Evolutionary conservation across 2,888 invertebrate genomes (phyloP).

Genomic region (Endotricha flammealis): DNA sequence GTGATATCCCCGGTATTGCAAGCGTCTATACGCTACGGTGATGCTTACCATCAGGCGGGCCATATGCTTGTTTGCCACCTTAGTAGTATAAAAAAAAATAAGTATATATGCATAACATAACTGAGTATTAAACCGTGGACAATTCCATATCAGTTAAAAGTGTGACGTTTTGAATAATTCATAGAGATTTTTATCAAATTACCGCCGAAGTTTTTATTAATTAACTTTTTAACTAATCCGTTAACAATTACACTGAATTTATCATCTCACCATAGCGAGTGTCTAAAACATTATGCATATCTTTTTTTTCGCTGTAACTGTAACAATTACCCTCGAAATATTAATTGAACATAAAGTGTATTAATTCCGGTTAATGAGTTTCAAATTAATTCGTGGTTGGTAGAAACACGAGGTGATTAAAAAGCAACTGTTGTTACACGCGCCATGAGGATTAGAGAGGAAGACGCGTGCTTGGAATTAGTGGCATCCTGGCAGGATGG

Average conservation of each 20-base stretch:
- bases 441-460: conserved; percentile 26
- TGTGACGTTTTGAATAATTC: background rate
- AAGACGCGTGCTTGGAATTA: conserved; percentile 64
- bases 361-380: conserved; percentile 21
- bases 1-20: no score
- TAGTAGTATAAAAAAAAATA: no score
- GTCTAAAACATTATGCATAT: background rate
- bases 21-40: no score
- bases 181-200: background rate
- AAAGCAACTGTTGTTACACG: conserved; percentile 16
- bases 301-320: conserved; percentile 13
- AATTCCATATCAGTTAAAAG: background rate
- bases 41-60: no score
- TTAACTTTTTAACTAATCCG: background rate
- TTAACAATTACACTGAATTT: background rate
- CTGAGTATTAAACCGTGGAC: no score
- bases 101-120: no score
- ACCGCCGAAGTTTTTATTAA: conserved; percentile 1
- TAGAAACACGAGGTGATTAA: conserved; percentile 13
- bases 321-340: conserved; percentile 15
- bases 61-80: no score
- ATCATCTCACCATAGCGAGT: background rate
- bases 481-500: conserved; percentile 66
- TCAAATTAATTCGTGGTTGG: conserved; percentile 15
- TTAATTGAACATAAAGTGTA: conserved; percentile 14